phyloP scores from a whole-genome alignment of 2,797 vertebrate species.

The Paramormyrops hopkinsi region DNA sequence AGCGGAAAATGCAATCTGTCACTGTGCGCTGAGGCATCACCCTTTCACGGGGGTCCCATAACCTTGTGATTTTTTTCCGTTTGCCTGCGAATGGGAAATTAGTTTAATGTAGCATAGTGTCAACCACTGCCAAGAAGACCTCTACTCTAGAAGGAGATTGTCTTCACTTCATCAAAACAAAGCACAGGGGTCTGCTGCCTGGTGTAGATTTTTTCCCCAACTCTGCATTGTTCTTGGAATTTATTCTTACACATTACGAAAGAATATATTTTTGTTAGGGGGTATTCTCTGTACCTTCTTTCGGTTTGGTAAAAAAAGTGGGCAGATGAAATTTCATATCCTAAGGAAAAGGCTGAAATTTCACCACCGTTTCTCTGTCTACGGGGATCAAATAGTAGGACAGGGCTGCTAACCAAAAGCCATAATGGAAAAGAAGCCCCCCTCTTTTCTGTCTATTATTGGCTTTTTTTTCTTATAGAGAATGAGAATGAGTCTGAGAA shows the following conservation, averaged over 20 bases:
- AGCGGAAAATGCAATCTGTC: not conserved
- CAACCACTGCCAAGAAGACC: slow-evolving; percentile 30
- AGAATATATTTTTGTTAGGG: slow-evolving; percentile 12
- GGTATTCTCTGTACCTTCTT: slow-evolving; percentile 3
- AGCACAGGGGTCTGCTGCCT: slow-evolving; percentile 36
- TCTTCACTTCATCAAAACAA: slow-evolving; percentile 40
- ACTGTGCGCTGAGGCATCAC: not conserved
- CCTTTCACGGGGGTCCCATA: not conserved
- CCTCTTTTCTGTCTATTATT: not conserved
- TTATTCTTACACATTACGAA: not conserved
- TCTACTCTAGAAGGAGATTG: slow-evolving; percentile 37
- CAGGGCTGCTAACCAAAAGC: not conserved
- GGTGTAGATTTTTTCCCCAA: slow-evolving; percentile 11
- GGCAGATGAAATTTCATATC: not conserved
- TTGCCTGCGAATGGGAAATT: slow-evolving; percentile 14
- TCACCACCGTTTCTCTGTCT: not conserved
- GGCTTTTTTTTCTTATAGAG: not conserved
- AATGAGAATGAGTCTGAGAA: not conserved
- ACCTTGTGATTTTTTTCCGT: not conserved
- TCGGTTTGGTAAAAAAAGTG: not conserved
- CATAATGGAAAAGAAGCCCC: not conserved
- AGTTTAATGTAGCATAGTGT: slow-evolving; percentile 21
- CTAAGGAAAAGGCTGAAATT: not conserved
- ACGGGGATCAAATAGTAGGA: not conserved
- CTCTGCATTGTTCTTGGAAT: slow-evolving; percentile 38